phyloP scores from a whole-genome alignment of 2,113 vertebrate species.

The Crocuta crocuta region DNA sequence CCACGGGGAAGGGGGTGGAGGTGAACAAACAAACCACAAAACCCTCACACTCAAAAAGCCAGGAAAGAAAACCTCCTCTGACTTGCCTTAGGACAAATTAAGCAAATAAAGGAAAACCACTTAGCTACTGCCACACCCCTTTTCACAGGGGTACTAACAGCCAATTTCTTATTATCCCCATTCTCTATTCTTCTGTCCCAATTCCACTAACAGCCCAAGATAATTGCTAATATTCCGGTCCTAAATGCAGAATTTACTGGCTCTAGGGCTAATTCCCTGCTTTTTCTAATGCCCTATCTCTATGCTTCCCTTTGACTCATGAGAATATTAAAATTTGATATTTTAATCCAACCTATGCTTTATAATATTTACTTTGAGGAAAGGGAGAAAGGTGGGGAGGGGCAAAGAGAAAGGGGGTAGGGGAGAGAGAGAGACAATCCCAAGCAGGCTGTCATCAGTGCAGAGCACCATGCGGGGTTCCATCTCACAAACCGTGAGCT shows the following conservation, averaged over 20 bases:
- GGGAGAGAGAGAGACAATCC: too few relatives aligned
- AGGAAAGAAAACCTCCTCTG: background rate
- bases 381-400: too few relatives aligned
- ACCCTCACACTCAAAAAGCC: background rate
- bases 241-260: background rate
- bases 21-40: background rate
- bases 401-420: too few relatives aligned
- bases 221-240: background rate
- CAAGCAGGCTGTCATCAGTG: too few relatives aligned
- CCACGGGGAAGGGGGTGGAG: background rate
- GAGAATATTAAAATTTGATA: background rate
- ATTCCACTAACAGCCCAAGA: background rate
- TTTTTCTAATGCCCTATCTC: background rate
- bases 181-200: background rate
- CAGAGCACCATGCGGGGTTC: too few relatives aligned
- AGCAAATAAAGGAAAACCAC: conserved; percentile 38
- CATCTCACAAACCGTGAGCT: too few relatives aligned
- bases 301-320: background rate
- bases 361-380: too few relatives aligned
- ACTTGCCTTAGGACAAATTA: background rate
- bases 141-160: background rate
- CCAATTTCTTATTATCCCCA: background rate
- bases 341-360: background rate
- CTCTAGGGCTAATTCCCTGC: background rate
- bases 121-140: background rate